Evolutionary conservation across 2,797 vertebrate genomes (phyloP).

Genomic region (Acanthornis magna): DNA sequence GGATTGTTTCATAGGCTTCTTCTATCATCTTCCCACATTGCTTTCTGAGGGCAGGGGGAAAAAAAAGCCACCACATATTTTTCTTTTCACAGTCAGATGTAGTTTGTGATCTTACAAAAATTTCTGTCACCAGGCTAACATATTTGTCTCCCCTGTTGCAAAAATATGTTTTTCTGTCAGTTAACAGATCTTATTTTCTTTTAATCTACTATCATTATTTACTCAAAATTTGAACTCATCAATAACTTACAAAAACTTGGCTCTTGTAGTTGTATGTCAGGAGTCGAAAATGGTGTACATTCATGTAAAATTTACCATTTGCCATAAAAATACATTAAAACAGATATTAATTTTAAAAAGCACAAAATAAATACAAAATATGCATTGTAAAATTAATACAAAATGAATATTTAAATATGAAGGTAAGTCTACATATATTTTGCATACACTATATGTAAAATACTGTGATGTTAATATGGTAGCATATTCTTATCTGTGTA

Average conservation of each 20-base stretch:
- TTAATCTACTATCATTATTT: neutral
- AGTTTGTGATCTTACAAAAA: neutral
- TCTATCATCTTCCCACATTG: neutral
- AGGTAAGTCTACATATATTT: neutral
- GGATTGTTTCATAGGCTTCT: neutral
- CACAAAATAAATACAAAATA: neutral
- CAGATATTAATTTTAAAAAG: neutral
- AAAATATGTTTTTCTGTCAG: neutral
- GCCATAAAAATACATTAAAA: neutral
- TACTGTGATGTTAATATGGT: neutral
- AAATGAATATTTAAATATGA: neutral
- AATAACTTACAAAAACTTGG: neutral
- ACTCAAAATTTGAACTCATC: neutral
- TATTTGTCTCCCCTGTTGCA: neutral
- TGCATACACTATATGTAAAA: neutral
- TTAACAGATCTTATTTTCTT: neutral
- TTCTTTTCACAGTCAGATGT: neutral
- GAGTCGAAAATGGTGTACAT: neutral
- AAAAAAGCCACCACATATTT: neutral
- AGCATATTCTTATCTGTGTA: neutral
- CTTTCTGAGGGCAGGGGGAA: neutral
- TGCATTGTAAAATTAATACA: neutral
- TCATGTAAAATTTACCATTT: neutral
- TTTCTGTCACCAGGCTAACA: neutral
- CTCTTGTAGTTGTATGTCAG: neutral